These are phyloP conservation scores for Rhadina sibilatrix DNA, from an alignment of 2,113 vertebrate species.

Conservation along the genomic window DNA sequence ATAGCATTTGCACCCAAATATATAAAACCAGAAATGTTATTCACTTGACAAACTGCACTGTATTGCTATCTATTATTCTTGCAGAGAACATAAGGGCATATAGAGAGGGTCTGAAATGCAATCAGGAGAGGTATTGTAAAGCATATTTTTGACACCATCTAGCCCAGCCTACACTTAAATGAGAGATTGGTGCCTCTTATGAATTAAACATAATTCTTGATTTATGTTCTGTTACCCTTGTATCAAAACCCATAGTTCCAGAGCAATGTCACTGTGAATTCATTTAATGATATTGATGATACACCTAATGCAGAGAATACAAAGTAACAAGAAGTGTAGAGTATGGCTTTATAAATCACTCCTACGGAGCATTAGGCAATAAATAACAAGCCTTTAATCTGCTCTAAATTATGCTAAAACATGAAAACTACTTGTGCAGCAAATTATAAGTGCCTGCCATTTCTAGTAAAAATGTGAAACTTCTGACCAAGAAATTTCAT, in stretches of 20 bases:
- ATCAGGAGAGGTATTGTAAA: conserved; percentile 76
- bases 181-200: conserved; percentile 75
- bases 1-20: conserved; percentile 52
- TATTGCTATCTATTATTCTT: conserved; percentile 63
- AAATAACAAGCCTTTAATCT: conserved; percentile 75
- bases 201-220: conserved; percentile 81
- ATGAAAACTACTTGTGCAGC: conserved; percentile 59
- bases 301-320: conserved; percentile 63
- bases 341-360: conserved; percentile 72
- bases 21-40: conserved; percentile 63
- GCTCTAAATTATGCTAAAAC: conserved; percentile 67
- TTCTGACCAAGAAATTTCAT: conserved; percentile 42
- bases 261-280: conserved; percentile 75
- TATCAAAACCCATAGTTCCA: conserved; percentile 75
- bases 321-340: conserved; percentile 61
- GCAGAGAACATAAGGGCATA: conserved; percentile 7
- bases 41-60: conserved; percentile 59
- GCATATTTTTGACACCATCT: conserved; percentile 70
- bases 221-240: conserved; percentile 75
- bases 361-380: conserved; percentile 59
- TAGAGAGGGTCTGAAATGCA: conserved; percentile 51
- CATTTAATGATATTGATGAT: conserved; percentile 78
- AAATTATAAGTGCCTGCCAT: conserved; percentile 46
- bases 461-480: conserved; percentile 29
- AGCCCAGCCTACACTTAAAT: conserved; percentile 67